Evolutionary conservation across 1,140 invertebrate genomes (phyloP), one percentile per base, ranked within the genome.

Genomic region (Zaprionus vittiger): DNA sequence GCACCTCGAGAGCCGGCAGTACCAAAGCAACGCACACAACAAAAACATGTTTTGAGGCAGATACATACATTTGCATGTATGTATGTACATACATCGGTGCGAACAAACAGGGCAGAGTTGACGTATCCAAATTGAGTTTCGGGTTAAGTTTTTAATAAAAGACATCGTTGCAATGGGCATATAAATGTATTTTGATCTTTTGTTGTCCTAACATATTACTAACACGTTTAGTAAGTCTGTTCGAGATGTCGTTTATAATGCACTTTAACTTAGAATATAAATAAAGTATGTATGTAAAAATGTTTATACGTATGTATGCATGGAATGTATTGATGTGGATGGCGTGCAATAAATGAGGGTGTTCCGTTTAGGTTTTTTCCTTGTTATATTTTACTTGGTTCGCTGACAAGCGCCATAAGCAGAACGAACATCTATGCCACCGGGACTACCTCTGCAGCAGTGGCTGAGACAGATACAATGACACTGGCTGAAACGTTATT

Each of bases 401-500:
- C 52, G 56, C 11, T 41, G 28, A 63, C 41, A 26, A 73, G 44
- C 44, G 63, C 59, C 59, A 62, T 28, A 55, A 66, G 54, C 49
- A 55, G 52, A 17, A 24, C 38, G 38, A 22, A 14, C 37, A 61
- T 89, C 65, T 91, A 91, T 80, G 83, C 90, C 56, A 91, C 85
- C 67, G 83, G 85, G 63, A 76, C 79, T 54, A 82, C 61, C 54
- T 89, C 80, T 38, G 82, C 60, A 41, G 86, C 31, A 41, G 75
- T 44, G 34, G 87, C 73, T 4, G 80, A 38, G 74, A 77, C 76
- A 55, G 77, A 68, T 59, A 77, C 79, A 79, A 75, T 83, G 76
- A 78, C 73, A 79, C 76, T 80, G 72, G 82, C 78, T 70, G 87
- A 73, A 90, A 90, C 86, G 81, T 81, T 85, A 80, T 91, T 91